Base-by-base conservation (phyloP, 2,888 invertebrate species). In the Fragum fragum region DNA sequence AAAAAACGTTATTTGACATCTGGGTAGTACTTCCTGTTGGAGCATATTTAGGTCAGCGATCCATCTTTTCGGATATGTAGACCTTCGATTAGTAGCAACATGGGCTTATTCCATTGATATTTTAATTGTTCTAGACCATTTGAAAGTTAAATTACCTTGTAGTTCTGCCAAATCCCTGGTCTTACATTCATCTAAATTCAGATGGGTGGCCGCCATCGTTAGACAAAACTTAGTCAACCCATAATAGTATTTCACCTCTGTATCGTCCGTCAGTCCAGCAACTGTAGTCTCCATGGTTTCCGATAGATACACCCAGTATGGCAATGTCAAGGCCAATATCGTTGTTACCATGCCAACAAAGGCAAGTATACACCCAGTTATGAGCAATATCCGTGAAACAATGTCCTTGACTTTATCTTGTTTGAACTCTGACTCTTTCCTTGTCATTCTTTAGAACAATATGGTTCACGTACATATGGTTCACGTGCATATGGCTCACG, bases 221-320 rank as follows among this genome's bases (percentile, higher is more conserved):
- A 82, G 53, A 76, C 82, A 82, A 55, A 66, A 76, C 39, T 53
- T 39, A 18, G 68, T 59, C 53, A 82, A 59, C 18, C 82, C 82
- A 47, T 82, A 82, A 52, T 42, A 73, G 66, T 78, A 78, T 42
- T 75, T 73, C 57, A 82, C 82, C 26, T 82, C 76, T 26, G 82
- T 82, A 9, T 53, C 75, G 61, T 82, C 82, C 55, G 82, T 82
- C 26, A 82, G 73, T 28, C 79, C 82, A 16, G 82, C 82, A 39
- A 82, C 79, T 26, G 82, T 82, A 14, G 82, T 82, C 39, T 79
- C 82, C 82, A 82, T 75, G 63, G 75, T 77, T 52, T 68, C 82
- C n/a, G 18, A 59, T 3, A 82, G 26, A 57, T 79, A 73, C 5
- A 82, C 61, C 82, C 82, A 82, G 32, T 78, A 76, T 9, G 82